phyloP scores from a whole-genome alignment of 92 coral and sea anemone species.

The Bergia sp. region DNA sequence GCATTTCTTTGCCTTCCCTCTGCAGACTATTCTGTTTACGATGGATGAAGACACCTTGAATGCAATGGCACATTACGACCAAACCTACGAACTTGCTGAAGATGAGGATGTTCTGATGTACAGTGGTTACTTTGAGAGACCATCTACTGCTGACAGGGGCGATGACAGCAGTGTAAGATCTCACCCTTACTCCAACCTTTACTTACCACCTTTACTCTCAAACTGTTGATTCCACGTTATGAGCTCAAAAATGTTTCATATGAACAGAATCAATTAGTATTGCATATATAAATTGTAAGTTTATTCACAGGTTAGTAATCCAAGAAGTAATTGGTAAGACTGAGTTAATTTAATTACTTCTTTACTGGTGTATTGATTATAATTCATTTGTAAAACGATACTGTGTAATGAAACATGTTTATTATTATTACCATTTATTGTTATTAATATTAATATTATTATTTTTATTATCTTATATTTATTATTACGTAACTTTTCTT shows the following conservation, averaged over 20 bases:
- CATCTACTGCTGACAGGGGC: slow-evolving; percentile 89
- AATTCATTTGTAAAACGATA: no score
- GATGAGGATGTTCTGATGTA: slow-evolving; percentile 85
- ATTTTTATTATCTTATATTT: no score
- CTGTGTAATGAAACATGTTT: no score
- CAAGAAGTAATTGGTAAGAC: neutral
- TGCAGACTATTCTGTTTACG: slow-evolving; percentile 92
- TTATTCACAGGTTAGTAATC: neutral
- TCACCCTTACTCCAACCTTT: neutral
- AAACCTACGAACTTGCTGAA: slow-evolving; percentile 91
- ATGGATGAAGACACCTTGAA: slow-evolving; percentile 94
- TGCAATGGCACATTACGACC: slow-evolving; percentile 94
- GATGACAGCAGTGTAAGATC: slow-evolving; percentile 58
- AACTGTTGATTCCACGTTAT: neutral
- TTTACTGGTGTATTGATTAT: no score
- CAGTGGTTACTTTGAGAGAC: slow-evolving; percentile 83
- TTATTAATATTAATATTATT: no score
- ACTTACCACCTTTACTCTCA: neutral
- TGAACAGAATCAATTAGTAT: neutral
- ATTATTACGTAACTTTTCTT: no score
- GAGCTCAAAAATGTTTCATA: neutral
- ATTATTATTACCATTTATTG: no score
- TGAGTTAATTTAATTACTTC: no score
- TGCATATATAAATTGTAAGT: neutral
- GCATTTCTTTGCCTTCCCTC: neutral